These are phyloP conservation scores for Clarias platycephalus DNA, from an alignment of 2,797 vertebrate genomes.

Conservation along the genomic window DNA sequence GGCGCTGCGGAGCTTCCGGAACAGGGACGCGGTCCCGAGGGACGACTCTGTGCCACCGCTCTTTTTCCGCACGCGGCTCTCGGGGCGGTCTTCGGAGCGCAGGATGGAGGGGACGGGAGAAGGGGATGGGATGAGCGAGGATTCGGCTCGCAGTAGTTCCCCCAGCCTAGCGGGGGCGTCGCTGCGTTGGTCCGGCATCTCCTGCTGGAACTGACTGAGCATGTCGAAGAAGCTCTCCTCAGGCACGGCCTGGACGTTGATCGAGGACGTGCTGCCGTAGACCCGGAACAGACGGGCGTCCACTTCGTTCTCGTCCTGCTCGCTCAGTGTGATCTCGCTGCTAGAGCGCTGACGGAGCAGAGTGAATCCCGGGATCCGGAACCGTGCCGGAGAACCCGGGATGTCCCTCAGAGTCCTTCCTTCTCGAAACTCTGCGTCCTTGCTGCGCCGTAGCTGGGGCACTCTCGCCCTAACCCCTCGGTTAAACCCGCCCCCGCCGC, in stretches of 20 bases:
- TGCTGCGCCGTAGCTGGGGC: conserved; percentile 74
- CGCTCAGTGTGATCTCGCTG: conserved; percentile 91
- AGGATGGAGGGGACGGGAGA: conserved; percentile 59
- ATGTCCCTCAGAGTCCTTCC: conserved; percentile 64
- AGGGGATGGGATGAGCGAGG: conserved; percentile 58
- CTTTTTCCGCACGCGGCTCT: conserved; percentile 76
- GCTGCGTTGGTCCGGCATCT: conserved; percentile 74
- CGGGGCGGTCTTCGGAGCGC: conserved; percentile 65
- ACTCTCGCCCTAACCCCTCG: conserved; percentile 68
- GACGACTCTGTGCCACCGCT: conserved; percentile 77
- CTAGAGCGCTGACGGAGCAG: conserved; percentile 85
- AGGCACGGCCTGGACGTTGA: conserved; percentile 86
- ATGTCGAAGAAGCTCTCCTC: conserved; percentile 92
- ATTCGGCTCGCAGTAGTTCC: conserved; percentile 70
- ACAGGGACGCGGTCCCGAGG: conserved; percentile 83
- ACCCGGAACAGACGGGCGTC: conserved; percentile 78
- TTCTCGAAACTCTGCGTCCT: conserved; percentile 83
- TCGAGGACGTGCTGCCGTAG: conserved; percentile 94
- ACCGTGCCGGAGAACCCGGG: conserved; percentile 63
- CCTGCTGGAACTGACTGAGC: conserved; percentile 84
- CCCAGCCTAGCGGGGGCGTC: conserved; percentile 63
- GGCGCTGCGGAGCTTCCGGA: conserved; percentile 81
- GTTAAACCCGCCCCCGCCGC: conserved; percentile 65
- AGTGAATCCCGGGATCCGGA: conserved; percentile 67
- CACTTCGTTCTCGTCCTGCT: conserved; percentile 80